These are phyloP conservation scores for Lepidurus packardi DNA, from an alignment of 1,140 invertebrate species.

Conservation along the genomic window DNA sequence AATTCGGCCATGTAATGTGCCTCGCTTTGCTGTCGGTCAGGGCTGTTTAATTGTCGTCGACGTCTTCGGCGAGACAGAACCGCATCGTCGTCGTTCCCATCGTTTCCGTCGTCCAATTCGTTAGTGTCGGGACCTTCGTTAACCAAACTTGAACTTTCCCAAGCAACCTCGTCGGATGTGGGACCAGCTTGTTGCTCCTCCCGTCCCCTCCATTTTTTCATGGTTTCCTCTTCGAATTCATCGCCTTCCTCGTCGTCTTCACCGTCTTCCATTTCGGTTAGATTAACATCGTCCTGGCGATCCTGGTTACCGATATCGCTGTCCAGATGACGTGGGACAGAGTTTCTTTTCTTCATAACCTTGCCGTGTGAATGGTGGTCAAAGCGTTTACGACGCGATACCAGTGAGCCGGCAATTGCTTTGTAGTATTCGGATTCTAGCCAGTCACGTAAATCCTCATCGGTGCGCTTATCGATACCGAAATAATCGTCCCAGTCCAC, in stretches of 20 bases:
- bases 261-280: not conserved
- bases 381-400: constrained; percentile 1
- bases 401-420: constrained; percentile 30
- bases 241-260: not conserved
- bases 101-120: not conserved
- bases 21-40: not conserved
- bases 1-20: not conserved
- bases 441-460: constrained; percentile 28
- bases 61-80: not conserved
- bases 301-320: constrained; percentile 9
- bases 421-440: constrained; percentile 32
- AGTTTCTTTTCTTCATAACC: constrained; percentile 30
- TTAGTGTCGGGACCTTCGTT: not conserved
- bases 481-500: constrained; percentile 35
- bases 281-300: not conserved
- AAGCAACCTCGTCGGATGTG: not conserved
- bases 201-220: not conserved
- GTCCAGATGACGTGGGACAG: constrained; percentile 29
- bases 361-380: constrained; percentile 15
- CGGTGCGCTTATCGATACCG: constrained; percentile 31
- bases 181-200: not conserved
- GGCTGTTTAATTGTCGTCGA: not conserved
- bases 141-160: not conserved
- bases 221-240: not conserved
- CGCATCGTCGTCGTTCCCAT: not conserved